Conservation (phyloP, 1,140 invertebrate species). For the Nasonia giraulti region DNA sequence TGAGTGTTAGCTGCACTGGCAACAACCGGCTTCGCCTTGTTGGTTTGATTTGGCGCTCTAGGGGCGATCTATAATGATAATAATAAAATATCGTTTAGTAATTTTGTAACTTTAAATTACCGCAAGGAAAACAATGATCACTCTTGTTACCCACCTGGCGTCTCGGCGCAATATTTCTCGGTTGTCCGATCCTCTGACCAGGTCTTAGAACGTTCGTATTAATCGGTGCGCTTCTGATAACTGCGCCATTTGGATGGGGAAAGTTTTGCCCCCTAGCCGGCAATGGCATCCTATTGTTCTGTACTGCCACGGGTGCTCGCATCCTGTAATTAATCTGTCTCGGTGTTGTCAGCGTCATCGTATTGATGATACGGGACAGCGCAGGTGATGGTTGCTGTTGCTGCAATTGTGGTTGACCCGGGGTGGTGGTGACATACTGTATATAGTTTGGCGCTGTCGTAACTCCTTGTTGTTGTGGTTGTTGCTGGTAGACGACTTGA, state of each 20-base stretch:
- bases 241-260: constrained; percentile 56
- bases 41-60: neutral
- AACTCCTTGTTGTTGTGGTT: neutral
- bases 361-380: constrained; percentile 45
- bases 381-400: neutral
- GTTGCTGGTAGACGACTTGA: constrained; percentile 35
- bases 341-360: constrained; percentile 15
- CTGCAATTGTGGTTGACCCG: neutral
- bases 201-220: constrained; percentile 31
- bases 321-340: constrained; percentile 41
- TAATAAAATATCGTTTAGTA: neutral
- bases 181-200: constrained; percentile 20
- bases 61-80: neutral
- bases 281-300: neutral
- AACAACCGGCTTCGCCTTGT: constrained; percentile 19
- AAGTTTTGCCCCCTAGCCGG: constrained; percentile 25
- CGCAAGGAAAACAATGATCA: neutral
- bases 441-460: constrained; percentile 4
- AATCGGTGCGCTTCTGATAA: constrained; percentile 54
- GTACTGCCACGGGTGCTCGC: neutral
- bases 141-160: constrained; percentile 16
- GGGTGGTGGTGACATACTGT: constrained; percentile 34
- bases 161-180: constrained; percentile 10
- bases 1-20: constrained; percentile 21
- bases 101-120: neutral